Evolutionary conservation across 1,140 invertebrate species (phyloP).

Genomic region (Drosophila tsacasi): DNA sequence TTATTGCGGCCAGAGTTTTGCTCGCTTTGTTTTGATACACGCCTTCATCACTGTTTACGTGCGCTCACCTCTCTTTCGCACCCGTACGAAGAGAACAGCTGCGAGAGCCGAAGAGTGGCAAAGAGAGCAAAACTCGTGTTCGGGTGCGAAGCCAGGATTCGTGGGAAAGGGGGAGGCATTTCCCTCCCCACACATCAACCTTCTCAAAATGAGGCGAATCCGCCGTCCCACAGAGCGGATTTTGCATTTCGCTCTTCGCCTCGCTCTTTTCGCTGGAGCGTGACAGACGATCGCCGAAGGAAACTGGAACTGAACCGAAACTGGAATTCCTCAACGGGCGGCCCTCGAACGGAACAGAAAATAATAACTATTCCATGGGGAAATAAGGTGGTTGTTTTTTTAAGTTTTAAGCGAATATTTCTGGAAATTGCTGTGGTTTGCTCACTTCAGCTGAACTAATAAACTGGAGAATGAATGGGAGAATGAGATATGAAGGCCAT

Average conservation of each 20-base stretch:
- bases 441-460: constrained; percentile 9
- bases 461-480: neutral
- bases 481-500: neutral
- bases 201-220: constrained; percentile 32
- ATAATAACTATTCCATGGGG: neutral
- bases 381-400: constrained; percentile 24
- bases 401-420: constrained; percentile 8
- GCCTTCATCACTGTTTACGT: constrained; percentile 50
- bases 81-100: constrained; percentile 22
- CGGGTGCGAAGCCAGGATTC: constrained; percentile 11
- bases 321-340: constrained; percentile 26
- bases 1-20: constrained; percentile 53
- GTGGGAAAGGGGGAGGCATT: constrained; percentile 10
- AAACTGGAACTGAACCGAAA: constrained; percentile 10
- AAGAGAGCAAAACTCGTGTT: constrained; percentile 34
- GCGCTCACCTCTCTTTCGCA: constrained; percentile 32
- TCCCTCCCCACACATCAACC: neutral
- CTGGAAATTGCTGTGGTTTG: constrained; percentile 24
- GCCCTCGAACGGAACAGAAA: constrained; percentile 9
- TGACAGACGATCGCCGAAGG: constrained; percentile 32
- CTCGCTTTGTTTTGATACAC: constrained; percentile 66
- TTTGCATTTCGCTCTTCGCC: constrained; percentile 13
- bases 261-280: constrained; percentile 32
- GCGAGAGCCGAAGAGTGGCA: constrained; percentile 23
- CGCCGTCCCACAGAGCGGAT: constrained; percentile 14